Evolutionary conservation across 1,140 invertebrate species (phyloP).

Genomic region (Diorhabda carinulata): DNA sequence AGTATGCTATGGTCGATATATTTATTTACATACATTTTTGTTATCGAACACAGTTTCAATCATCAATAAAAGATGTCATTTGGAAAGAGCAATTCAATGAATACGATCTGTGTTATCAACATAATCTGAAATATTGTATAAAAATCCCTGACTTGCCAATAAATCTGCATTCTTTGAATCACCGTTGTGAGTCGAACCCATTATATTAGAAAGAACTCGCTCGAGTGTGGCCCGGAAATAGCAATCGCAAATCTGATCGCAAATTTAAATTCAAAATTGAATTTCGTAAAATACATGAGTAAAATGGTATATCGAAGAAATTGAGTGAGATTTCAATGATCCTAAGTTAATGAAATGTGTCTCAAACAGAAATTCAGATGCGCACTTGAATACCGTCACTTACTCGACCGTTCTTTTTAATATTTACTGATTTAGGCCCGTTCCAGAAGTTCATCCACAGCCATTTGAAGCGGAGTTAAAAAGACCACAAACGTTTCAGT

Average conservation of each 20-base stretch:
- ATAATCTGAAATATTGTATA: too few species aligned
- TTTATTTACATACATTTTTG: too few species aligned
- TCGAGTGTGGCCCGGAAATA: constrained; percentile 29
- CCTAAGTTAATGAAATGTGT: constrained; percentile 32
- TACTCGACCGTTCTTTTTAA: constrained; percentile 5
- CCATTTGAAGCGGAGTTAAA: too few species aligned
- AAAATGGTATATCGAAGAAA: constrained; percentile 25
- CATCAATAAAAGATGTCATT: too few species aligned
- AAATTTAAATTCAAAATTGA: constrained; percentile 36
- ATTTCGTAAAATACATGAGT: constrained; percentile 29
- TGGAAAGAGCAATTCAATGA: too few species aligned
- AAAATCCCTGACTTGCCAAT: too few species aligned
- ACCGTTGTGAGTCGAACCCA: constrained; percentile 16
- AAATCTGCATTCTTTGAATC: not conserved
- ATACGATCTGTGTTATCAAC: too few species aligned
- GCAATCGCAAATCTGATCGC: constrained; percentile 36
- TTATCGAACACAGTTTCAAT: too few species aligned
- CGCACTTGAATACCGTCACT: constrained; percentile 10
- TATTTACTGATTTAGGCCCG: not conserved
- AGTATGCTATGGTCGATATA: too few species aligned
- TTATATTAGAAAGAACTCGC: constrained; percentile 19
- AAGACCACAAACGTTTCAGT: too few species aligned
- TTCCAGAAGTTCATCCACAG: not conserved
- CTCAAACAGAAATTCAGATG: constrained; percentile 29
- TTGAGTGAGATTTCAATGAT: constrained; percentile 33